Percentiles rank a stretch among this genome's conserved stretches.
These are phyloP conservation scores for Halocaridina rubra DNA, from an alignment of 2,888 invertebrate genomes.

Conservation along the genomic window DNA sequence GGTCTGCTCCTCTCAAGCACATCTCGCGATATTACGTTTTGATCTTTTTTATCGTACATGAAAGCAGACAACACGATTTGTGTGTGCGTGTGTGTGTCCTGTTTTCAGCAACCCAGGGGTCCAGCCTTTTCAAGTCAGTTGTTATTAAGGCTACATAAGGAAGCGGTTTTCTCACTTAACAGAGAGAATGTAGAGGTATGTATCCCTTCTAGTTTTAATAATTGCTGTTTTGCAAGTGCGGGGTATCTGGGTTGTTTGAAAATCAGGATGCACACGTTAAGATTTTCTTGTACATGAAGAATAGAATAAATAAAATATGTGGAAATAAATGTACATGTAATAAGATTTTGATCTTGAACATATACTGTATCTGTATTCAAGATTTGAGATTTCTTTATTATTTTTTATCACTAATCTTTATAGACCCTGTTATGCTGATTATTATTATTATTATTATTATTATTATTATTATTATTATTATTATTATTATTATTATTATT, in stretches of 20 bases:
- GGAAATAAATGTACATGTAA: constrained; percentile 4
- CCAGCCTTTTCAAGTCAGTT: constrained; percentile 37
- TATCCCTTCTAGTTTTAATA: constrained; percentile 17
- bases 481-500: too few species aligned
- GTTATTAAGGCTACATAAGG: constrained; percentile 23
- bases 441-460: too few species aligned
- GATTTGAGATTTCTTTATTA: too few species aligned
- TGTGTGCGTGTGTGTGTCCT: too few species aligned
- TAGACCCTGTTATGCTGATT: too few species aligned
- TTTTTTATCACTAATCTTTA: too few species aligned
- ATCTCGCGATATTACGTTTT: background rate
- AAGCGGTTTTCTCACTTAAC: constrained; percentile 18
- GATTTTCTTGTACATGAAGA: background rate
- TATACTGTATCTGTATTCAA: too few species aligned
- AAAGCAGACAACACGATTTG: background rate
- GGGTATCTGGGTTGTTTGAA: constrained; percentile 58
- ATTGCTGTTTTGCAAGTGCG: constrained; percentile 47
- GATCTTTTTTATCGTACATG: background rate
- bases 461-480: too few species aligned
- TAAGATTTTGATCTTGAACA: constrained; percentile 35
- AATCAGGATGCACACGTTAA: constrained; percentile 46
- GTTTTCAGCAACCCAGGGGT: constrained; percentile 55
- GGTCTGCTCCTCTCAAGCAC: too few species aligned
- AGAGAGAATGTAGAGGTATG: constrained; percentile 39
- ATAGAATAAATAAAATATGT: constrained; percentile 8